phyloP scores from a whole-genome alignment of 2,113 vertebrate genomes.

The Uropsilus gracilis region DNA sequence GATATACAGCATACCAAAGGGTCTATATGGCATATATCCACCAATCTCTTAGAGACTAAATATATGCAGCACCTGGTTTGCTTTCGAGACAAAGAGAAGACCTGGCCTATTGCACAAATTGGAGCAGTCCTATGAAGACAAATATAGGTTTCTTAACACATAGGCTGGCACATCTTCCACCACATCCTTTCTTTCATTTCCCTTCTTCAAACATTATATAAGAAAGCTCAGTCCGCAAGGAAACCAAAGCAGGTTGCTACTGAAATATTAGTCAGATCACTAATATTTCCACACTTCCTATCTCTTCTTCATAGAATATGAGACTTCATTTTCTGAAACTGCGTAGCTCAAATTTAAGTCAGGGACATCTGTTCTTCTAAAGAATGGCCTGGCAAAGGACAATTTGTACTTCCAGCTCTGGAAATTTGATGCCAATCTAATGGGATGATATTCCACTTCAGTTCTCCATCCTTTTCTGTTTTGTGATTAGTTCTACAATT shows the following conservation, averaged over 20 bases:
- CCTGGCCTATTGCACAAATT: neutral
- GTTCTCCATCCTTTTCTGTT: neutral
- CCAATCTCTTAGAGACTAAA: neutral
- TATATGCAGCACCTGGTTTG: neutral
- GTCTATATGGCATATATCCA: neutral
- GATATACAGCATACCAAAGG: neutral
- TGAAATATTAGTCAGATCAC: neutral
- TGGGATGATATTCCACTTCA: neutral
- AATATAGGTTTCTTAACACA: neutral
- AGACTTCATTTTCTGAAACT: conserved; percentile 13
- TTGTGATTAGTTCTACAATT: neutral
- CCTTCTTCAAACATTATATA: neutral
- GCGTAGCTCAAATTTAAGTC: conserved; percentile 7
- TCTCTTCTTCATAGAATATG: neutral
- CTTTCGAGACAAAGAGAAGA: neutral
- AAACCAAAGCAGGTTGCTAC: neutral
- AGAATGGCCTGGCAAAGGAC: neutral
- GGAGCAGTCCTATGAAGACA: neutral
- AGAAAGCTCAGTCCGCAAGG: neutral
- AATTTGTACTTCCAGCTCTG: neutral
- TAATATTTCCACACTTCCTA: neutral
- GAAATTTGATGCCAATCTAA: neutral
- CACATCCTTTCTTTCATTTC: neutral
- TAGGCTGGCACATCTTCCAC: neutral
- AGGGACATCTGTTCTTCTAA: neutral